Percentiles rank a stretch among this genome's conserved stretches.
phyloP scores from a whole-genome alignment of 1,140 invertebrate species.

The Delia radicum region DNA sequence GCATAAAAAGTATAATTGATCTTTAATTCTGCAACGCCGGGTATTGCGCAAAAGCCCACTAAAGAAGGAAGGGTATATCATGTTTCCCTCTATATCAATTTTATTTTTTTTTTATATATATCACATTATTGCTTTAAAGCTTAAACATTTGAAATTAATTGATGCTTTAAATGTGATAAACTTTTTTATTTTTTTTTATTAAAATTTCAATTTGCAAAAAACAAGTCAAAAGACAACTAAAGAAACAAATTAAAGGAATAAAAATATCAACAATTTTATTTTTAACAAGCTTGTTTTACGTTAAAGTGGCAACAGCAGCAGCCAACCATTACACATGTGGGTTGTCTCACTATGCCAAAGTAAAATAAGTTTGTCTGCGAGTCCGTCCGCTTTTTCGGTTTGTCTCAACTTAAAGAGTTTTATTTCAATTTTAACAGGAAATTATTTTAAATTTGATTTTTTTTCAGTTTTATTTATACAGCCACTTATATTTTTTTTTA shows the following conservation, averaged over 20 bases:
- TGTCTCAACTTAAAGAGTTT: neutral
- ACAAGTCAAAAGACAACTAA: neutral
- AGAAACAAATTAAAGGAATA: neutral
- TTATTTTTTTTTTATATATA: neutral
- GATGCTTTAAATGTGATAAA: slow-evolving; percentile 22
- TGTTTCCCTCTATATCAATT: neutral
- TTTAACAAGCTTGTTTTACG: slow-evolving; percentile 5
- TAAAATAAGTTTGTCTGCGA: neutral
- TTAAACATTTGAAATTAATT: slow-evolving; percentile 19
- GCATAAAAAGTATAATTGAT: no score
- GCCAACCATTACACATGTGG: slow-evolving; percentile 1
- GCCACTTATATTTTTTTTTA: slow-evolving; percentile 2
- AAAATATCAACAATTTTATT: slow-evolving; percentile 6
- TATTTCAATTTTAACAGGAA: slow-evolving; percentile 3
- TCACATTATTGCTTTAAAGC: neutral
- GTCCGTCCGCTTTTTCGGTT: neutral
- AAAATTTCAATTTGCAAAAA: slow-evolving; percentile 13
- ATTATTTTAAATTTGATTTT: slow-evolving; percentile 18
- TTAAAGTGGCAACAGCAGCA: neutral
- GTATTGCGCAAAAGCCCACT: neutral
- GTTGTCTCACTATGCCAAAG: neutral
- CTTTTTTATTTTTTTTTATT: neutral
- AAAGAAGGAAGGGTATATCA: neutral
- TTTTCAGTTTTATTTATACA: slow-evolving; percentile 5
- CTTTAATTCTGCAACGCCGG: no score